Conservation (phyloP, 1,140 invertebrate species). For the Anastrepha obliqua region DNA sequence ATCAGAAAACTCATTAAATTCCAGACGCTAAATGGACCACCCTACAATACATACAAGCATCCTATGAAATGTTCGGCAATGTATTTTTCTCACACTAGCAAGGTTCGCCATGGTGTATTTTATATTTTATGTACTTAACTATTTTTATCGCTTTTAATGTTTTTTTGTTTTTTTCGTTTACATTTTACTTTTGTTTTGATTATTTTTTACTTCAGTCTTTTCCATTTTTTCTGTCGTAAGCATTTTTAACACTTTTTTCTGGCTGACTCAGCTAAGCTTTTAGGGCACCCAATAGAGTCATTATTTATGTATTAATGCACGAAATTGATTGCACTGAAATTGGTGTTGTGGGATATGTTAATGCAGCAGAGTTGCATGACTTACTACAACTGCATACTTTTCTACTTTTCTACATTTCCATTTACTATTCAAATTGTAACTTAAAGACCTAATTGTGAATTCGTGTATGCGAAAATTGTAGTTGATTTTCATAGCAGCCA, state of each 20-base stretch:
- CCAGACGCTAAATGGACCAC: no score
- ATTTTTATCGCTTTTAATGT: not conserved
- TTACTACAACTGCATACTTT: not conserved
- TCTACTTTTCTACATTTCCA: no score
- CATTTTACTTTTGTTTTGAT: not conserved
- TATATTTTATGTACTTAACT: not conserved
- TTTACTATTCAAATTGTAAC: no score
- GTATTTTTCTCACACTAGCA: conserved; percentile 1
- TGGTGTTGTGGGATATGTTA: not conserved
- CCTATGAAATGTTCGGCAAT: not conserved
- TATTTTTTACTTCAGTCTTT: not conserved
- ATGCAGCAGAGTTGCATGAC: not conserved
- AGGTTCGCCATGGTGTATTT: no score
- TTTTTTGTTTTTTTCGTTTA: not conserved
- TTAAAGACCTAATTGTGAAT: no score
- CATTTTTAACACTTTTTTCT: not conserved
- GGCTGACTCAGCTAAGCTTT: not conserved
- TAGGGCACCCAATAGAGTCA: not conserved
- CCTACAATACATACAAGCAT: no score
- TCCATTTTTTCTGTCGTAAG: not conserved
- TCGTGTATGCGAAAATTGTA: no score
- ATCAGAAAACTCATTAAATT: no score
- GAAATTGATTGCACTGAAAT: not conserved
- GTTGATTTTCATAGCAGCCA: no score
- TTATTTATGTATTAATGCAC: not conserved